These are phyloP conservation scores for Oscheius sp. DNA, from an alignment of 1,140 invertebrate genomes.

Conservation along the genomic window DNA sequence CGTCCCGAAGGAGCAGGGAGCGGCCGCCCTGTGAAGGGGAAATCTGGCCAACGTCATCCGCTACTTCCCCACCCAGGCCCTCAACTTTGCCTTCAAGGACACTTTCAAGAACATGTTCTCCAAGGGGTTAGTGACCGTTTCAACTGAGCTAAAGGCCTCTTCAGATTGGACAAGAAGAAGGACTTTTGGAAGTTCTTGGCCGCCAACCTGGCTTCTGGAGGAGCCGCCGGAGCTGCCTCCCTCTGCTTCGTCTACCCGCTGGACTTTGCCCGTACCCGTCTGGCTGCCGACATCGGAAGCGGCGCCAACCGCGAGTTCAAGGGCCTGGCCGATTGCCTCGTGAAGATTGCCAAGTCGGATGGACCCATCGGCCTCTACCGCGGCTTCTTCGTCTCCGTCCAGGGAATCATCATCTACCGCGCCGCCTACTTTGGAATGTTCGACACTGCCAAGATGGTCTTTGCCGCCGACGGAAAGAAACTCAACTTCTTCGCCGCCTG, in stretches of 20 bases:
- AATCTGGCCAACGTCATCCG: slow-evolving; percentile 55
- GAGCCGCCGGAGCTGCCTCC: slow-evolving; percentile 62
- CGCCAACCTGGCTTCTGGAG: slow-evolving; percentile 66
- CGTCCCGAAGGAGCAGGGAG: slow-evolving; percentile 51
- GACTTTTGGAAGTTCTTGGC: slow-evolving; percentile 82
- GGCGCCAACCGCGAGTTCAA: slow-evolving; percentile 61
- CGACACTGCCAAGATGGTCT: slow-evolving; percentile 61
- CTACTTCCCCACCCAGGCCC: slow-evolving; percentile 57
- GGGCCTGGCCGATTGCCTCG: slow-evolving; percentile 61
- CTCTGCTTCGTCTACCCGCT: slow-evolving; percentile 63
- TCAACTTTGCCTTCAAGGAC: slow-evolving; percentile 61
- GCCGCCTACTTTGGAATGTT: slow-evolving; percentile 63
- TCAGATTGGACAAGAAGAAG: slow-evolving; percentile 80
- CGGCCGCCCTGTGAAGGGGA: slow-evolving; percentile 50
- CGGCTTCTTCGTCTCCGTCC: slow-evolving; percentile 63
- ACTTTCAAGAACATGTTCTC: slow-evolving; percentile 59
- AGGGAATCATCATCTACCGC: slow-evolving; percentile 63
- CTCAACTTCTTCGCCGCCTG: slow-evolving; percentile 63
- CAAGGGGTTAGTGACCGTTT: too few relatives aligned
- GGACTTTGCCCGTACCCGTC: slow-evolving; percentile 63
- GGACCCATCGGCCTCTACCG: slow-evolving; percentile 62
- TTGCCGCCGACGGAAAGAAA: slow-evolving; percentile 58
- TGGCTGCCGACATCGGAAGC: slow-evolving; percentile 62
- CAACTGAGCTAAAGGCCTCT: too few relatives aligned
- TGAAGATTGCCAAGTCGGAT: slow-evolving; percentile 62